Percentiles rank a stretch among this genome's conserved stretches.
Conservation (phyloP, 2,797 vertebrate genomes). For the Perdix hodgsoniae region DNA sequence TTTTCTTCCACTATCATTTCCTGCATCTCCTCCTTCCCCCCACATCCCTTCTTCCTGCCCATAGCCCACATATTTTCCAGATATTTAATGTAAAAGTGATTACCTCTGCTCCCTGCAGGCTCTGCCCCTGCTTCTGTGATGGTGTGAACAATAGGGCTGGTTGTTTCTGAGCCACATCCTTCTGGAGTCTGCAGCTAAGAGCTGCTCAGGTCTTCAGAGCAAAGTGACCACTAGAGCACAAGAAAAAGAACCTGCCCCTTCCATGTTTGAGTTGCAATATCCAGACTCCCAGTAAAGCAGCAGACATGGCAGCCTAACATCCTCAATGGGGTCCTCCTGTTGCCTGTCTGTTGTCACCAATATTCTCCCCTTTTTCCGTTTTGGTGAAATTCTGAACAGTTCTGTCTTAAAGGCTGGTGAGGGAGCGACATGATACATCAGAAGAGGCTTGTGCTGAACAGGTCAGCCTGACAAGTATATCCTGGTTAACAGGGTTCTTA, state of each 20-base stretch:
- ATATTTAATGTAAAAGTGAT: slow-evolving; percentile 53
- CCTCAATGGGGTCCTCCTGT: not conserved
- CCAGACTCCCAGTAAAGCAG: not conserved
- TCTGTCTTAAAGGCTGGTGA: not conserved
- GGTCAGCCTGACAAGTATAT: fast-evolving
- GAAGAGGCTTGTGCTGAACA: not conserved
- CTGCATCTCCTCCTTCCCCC: not conserved
- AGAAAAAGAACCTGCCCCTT: not conserved
- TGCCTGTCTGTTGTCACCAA: not conserved
- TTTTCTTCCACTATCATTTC: not conserved
- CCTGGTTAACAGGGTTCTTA: not conserved
- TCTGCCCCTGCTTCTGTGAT: slow-evolving; percentile 32
- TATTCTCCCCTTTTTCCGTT: not conserved
- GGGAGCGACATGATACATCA: fast-evolving
- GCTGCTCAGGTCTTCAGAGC: slow-evolving; percentile 13
- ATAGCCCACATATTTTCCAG: not conserved
- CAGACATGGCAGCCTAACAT: not conserved
- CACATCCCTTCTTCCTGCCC: not conserved
- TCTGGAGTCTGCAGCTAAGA: not conserved
- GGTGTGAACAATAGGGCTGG: slow-evolving; percentile 30
- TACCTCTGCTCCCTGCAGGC: slow-evolving; percentile 67
- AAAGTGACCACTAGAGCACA: not conserved
- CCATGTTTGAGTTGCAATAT: not conserved
- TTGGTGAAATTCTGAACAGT: not conserved
- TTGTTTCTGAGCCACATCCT: slow-evolving; percentile 52